These are phyloP conservation scores for Achatina immaculata DNA, from an alignment of 1,140 invertebrate genomes.

Conservation along the genomic window DNA sequence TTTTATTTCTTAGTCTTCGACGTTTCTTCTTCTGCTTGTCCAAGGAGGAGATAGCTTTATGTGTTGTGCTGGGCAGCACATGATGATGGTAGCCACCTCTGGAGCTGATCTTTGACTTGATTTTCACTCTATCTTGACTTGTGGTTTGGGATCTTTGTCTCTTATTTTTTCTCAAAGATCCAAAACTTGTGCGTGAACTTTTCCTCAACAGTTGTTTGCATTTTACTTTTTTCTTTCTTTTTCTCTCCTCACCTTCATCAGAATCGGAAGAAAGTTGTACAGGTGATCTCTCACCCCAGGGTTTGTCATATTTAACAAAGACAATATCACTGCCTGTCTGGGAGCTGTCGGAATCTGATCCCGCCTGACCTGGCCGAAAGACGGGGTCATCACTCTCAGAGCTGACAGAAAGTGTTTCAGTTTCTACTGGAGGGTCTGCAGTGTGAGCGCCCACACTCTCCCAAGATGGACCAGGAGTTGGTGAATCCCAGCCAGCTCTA, in stretches of 20 bases:
- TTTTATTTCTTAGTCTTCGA: constrained; percentile 9
- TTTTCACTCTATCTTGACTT: background rate
- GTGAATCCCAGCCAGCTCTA: constrained; percentile 54
- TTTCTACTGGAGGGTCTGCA: background rate
- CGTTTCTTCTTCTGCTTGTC: constrained; percentile 24
- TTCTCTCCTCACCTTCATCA: constrained; percentile 43
- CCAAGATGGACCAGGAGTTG: constrained; percentile 53
- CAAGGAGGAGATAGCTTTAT: constrained; percentile 6
- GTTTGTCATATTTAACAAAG: constrained; percentile 74
- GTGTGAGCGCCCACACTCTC: background rate
- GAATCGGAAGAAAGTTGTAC: constrained; percentile 71
- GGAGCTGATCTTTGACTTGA: too few species aligned
- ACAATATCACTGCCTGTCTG: constrained; percentile 53
- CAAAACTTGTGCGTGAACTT: background rate
- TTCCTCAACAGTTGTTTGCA: constrained; percentile 28
- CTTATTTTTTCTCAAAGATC: background rate
- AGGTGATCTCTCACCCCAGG: constrained; percentile 73
- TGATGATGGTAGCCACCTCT: too few species aligned
- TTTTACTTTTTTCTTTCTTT: constrained; percentile 32
- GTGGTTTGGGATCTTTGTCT: background rate
- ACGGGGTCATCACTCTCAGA: constrained; percentile 39
- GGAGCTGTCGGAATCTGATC: constrained; percentile 48
- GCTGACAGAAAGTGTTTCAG: constrained; percentile 30
- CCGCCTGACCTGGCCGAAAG: constrained; percentile 35
- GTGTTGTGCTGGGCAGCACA: background rate